Evolutionary conservation across 2,888 invertebrate genomes (phyloP).

Genomic region (Byasa hedistus): DNA sequence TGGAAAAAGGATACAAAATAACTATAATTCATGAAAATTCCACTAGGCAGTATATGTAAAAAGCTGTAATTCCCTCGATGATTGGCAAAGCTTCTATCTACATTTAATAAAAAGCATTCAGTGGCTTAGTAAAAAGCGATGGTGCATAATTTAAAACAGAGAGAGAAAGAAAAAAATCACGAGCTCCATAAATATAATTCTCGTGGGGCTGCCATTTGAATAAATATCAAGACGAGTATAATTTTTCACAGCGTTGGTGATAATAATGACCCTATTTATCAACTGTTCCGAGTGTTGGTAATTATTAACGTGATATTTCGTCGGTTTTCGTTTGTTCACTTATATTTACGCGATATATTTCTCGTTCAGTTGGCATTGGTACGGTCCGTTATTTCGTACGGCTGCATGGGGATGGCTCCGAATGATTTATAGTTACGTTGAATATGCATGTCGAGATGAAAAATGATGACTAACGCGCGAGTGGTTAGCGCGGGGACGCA

Average conservation of each 20-base stretch:
- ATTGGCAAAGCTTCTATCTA: conserved; percentile 16
- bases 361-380: conserved; percentile 58
- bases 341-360: conserved; percentile 66
- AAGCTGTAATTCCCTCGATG: conserved; percentile 20
- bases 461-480: conserved; percentile 70
- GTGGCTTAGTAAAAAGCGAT: conserved; percentile 28
- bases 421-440: conserved; percentile 77
- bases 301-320: conserved; percentile 75
- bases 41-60: conserved; percentile 8
- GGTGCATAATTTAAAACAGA: conserved; percentile 31
- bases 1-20: too few relatives aligned
- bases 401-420: conserved; percentile 59
- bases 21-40: too few relatives aligned
- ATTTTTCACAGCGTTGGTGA: conserved; percentile 73
- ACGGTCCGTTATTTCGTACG: conserved; percentile 70
- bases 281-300: conserved; percentile 73
- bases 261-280: conserved; percentile 78
- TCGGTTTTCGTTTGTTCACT: conserved; percentile 69
- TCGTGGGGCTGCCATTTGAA: conserved; percentile 65
- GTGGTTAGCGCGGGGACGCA: conserved; percentile 54
- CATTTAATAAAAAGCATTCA: conserved; percentile 18
- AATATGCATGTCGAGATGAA: conserved; percentile 79
- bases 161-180: conserved; percentile 43
- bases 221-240: conserved; percentile 69
- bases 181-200: conserved; percentile 56